Conservation (phyloP, 2,888 invertebrate species). For the Synergus japonicus region DNA sequence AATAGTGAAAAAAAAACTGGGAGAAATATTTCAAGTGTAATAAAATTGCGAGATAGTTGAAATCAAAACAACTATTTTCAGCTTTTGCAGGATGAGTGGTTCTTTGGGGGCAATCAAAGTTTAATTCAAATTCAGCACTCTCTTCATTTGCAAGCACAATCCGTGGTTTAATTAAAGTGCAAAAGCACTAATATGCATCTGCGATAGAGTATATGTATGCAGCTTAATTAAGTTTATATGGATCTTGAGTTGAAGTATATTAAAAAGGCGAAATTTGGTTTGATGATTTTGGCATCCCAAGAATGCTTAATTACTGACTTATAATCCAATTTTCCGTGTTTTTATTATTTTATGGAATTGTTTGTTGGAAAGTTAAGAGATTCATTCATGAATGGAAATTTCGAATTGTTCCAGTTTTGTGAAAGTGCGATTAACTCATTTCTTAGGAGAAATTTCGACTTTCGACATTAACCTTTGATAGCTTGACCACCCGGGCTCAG, state of each 20-base stretch:
- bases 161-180: conserved; percentile 30
- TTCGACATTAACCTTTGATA: conserved; percentile 37
- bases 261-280: not conserved
- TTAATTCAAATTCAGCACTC: conserved; percentile 34
- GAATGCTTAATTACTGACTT: not conserved
- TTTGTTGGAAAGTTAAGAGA: not conserved
- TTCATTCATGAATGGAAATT: not conserved
- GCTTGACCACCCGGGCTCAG: conserved; percentile 35
- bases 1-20: not conserved
- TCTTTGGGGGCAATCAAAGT: conserved; percentile 34
- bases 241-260: not conserved
- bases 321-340: not conserved
- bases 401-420: not conserved
- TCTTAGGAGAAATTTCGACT: conserved; percentile 20
- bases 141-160: conserved; percentile 39
- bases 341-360: not conserved
- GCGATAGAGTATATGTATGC: conserved; percentile 27
- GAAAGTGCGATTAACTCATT: not conserved
- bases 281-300: not conserved
- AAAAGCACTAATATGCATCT: conserved; percentile 32
- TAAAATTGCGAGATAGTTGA: not conserved
- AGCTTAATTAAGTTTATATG: conserved; percentile 6
- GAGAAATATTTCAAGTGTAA: not conserved
- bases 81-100: conserved; percentile 27
- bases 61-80: conserved; percentile 26